A percentile compares a stretch with the other conserved stretches of the same genome.
phyloP scores from a whole-genome alignment of 2,797 vertebrate species.

The Enoplosus armatus region DNA sequence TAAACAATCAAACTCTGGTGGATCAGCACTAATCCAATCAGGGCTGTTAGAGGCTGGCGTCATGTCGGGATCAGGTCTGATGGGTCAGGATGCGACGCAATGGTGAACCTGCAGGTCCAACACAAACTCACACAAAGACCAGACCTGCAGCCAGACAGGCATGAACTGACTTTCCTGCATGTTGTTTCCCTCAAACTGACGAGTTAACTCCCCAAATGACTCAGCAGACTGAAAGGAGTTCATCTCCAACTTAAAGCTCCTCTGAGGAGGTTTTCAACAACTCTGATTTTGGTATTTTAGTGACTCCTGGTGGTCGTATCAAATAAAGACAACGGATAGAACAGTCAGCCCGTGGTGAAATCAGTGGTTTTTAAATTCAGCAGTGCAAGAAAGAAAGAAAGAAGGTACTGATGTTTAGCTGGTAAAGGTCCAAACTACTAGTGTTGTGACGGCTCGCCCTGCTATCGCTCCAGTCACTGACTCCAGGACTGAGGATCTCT shows the following conservation, averaged over 20 bases:
- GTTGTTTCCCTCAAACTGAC: neutral
- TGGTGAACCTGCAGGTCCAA: neutral
- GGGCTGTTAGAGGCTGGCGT: neutral
- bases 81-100: neutral
- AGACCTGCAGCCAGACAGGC: neutral
- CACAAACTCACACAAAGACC: neutral
- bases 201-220: neutral
- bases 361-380: no score
- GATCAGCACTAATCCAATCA: conserved; percentile 31
- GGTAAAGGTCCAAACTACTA: no score
- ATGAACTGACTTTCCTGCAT: neutral
- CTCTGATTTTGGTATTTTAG: neutral
- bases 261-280: neutral
- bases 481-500: no score
- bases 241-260: no score
- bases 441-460: no score
- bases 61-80: neutral
- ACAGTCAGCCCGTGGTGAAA: neutral
- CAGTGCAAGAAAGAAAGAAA: no score
- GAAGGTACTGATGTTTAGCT: no score
- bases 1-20: conserved; percentile 1
- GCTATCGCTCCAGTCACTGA: no score
- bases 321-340: neutral
- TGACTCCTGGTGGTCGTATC: neutral
- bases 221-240: no score